Conservation (phyloP, 2,888 invertebrate species). For the Horisme vitalbata region DNA sequence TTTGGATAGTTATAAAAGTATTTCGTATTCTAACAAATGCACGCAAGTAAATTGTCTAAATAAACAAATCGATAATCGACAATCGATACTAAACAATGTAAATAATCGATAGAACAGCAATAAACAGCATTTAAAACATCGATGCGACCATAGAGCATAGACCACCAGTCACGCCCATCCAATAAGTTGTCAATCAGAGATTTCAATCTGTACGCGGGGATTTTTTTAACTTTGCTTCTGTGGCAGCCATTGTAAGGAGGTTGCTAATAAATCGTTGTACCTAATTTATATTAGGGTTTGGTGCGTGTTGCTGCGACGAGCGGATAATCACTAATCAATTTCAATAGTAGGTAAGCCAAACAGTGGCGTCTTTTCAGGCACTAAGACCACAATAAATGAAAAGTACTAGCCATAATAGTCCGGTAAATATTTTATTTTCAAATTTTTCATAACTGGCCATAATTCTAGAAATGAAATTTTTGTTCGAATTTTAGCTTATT, state of each 20-base stretch:
- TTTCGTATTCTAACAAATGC: constrained; percentile 3
- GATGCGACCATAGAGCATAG: constrained; percentile 29
- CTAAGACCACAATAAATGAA: too few relatives aligned
- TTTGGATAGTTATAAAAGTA: background rate
- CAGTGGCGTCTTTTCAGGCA: too few relatives aligned
- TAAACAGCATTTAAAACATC: constrained; percentile 17
- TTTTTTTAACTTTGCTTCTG: constrained; percentile 44
- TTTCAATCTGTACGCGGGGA: constrained; percentile 45
- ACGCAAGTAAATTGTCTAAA: constrained; percentile 2
- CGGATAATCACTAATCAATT: too few relatives aligned
- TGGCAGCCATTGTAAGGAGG: constrained; percentile 33
- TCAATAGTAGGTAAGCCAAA: too few relatives aligned
- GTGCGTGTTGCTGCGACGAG: constrained; percentile 3
- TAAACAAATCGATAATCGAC: constrained; percentile 12
- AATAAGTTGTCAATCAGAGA: constrained; percentile 48
- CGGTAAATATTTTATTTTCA: too few relatives aligned
- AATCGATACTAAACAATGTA: constrained; percentile 14
- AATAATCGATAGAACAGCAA: constrained; percentile 16
- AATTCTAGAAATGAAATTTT: too few relatives aligned
- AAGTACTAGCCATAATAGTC: too few relatives aligned
- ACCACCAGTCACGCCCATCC: constrained; percentile 49
- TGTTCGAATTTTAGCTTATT: too few relatives aligned
- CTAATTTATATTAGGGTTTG: constrained; percentile 40
- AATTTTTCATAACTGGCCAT: too few relatives aligned
- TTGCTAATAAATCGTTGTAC: constrained; percentile 45